phyloP scores from a whole-genome alignment of 1,140 invertebrate genomes.

The Eriosoma lanigerum region DNA sequence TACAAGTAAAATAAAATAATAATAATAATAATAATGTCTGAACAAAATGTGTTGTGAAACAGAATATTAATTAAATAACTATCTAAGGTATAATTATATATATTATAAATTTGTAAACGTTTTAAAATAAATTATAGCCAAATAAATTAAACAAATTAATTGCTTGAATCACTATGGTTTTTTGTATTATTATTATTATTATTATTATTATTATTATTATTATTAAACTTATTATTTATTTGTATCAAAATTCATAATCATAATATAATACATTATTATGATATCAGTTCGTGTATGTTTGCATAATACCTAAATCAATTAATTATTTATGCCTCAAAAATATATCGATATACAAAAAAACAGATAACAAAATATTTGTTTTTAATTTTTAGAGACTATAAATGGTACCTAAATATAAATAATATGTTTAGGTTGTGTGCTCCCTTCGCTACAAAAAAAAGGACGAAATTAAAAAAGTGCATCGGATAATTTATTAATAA shows the following conservation, averaged over 20 bases:
- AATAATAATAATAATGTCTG: conserved; percentile 17
- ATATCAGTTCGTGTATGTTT: neutral
- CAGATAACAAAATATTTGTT: neutral
- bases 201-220: too few relatives aligned
- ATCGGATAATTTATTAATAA: too few relatives aligned
- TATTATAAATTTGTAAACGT: conserved; percentile 47
- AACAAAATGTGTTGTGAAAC: conserved; percentile 51
- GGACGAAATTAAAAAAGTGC: too few relatives aligned
- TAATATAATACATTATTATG: neutral
- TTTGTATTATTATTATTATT: neutral
- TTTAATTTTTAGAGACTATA: neutral
- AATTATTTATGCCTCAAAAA: neutral
- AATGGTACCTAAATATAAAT: neutral
- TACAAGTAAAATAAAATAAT: conserved; percentile 15
- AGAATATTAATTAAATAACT: conserved; percentile 38
- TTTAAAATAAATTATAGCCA: conserved; percentile 50
- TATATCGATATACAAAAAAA: neutral
- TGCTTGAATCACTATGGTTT: conserved; percentile 32
- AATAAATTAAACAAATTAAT: conserved; percentile 52
- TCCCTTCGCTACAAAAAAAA: too few relatives aligned
- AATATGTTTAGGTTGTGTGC: too few relatives aligned
- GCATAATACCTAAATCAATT: neutral
- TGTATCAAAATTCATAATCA: too few relatives aligned
- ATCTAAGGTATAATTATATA: conserved; percentile 8
- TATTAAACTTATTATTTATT: too few relatives aligned